Evolutionary conservation across 2,113 vertebrate genomes (phyloP), one percentile per base, ranked within the genome.

Genomic region (Percopsis transmontana): DNA sequence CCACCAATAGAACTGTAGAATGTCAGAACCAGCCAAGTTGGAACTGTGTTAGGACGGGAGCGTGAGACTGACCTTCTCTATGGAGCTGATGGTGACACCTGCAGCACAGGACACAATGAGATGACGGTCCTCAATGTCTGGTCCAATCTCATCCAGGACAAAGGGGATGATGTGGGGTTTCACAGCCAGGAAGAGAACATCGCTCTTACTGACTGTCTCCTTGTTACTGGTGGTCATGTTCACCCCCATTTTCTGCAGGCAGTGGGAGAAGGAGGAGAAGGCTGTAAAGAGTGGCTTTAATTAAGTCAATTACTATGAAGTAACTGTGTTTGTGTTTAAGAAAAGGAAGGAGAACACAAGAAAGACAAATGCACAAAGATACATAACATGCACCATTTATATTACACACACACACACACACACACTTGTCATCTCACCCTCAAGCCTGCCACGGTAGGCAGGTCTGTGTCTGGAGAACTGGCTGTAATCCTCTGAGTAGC

Each of bases 81-180:
- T 97, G 51, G 97, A 98, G 89, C 90, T 95, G 78, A 99, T 99
- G 58, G 97, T 98, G 77, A 99, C 96, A 0, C 97, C 97, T 0
- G 96, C 97, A 0, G 97, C 97, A 56, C 97, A 99, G 45, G 97
- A 99, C 0, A 99, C 95, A 12, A 99, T 94, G 21, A 98, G 95
- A 83, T 99, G 96, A 1, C 96, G 92, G 59, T 94, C 77, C 78
- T 97, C 93, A 4, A 99, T 96, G 39, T 98, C 95, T 0, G 94
- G 93, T 1, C 95, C 97, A 16, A 99, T 95, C 76, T 99, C 97
- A 9, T 99, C 97, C 91, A 99, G 90, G 72, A 99, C 95, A 21
- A 99, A 99, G 15, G 97, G 97, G 81, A 99, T 98, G 74, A 99
- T 99, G 80, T 96, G 96, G 0, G 97, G 96, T 66, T 99, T 99